Base-by-base conservation (phyloP, 2,113 vertebrate species). In the Tylochromis polylepis region DNA sequence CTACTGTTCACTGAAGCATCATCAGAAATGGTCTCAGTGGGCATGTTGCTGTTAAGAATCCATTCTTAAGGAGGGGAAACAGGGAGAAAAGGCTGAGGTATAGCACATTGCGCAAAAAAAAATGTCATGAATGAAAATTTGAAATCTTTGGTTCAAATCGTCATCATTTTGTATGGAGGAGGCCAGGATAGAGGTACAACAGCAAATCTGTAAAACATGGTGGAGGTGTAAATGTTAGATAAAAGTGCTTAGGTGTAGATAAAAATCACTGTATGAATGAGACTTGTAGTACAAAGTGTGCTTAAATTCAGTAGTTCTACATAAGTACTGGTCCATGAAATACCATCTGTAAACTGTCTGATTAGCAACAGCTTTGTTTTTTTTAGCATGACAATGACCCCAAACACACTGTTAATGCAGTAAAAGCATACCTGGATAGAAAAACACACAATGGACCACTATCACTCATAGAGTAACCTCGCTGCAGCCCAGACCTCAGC, bases 1-100 rank as follows among this genome's bases (percentile, higher is more conserved):
- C 22, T 72, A 27, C 67, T 49, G 46, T 49, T 49, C 15, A 29
- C 0, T 29, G 10, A 49, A 72, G 41, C 67, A 41, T 46, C 22
- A 72, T 46, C 0, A 46, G 24, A 75, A 75, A 20, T 49, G 9
- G 24, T 49, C 3, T 72, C 67, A 72, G 67, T 27, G 41, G 67
- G 24, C 8, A 27, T 24, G 24, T 49, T 0, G 15, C 67, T 49
- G 14, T 46, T 46, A 72, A 72, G 41, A 72, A 72, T 22, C 0
- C 22, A 0, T 49, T 72, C 2, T 18, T 72, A 24, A 27, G 0
- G 22, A 27, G n/a, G n/a, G 14, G 8, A 16, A 27, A 10, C 1
- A 43, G n/a, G 43, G 8, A 27, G 65, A 46, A 27, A 70, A 27
- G 18, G 14, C 24, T 70, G 65, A 70, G 38, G 8, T 46, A 24